These are phyloP conservation scores for Atta texana DNA, from an alignment of 1,140 invertebrate genomes.

Conservation along the genomic window DNA sequence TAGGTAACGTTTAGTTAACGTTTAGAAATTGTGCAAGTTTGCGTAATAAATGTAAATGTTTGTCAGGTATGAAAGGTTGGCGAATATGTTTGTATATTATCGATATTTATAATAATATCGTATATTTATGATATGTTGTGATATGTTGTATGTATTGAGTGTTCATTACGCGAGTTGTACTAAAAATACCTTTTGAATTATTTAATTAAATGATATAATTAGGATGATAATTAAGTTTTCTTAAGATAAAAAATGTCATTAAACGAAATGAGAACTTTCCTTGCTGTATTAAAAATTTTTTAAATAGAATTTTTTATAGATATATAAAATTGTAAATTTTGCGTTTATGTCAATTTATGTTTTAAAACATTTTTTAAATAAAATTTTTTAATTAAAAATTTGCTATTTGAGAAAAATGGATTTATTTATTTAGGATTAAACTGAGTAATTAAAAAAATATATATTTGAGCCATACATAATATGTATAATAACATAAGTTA, in stretches of 20 bases:
- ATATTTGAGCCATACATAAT: background rate
- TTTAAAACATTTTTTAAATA: background rate
- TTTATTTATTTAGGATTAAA: background rate
- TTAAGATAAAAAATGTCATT: background rate
- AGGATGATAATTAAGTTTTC: background rate
- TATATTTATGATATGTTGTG: background rate
- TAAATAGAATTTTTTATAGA: background rate
- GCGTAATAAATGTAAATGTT: conserved; percentile 33
- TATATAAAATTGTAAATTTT: background rate
- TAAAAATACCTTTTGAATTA: background rate
- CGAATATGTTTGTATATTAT: conserved; percentile 30
- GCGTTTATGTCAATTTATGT: no score
- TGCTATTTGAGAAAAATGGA: background rate
- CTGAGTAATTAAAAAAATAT: background rate
- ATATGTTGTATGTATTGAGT: background rate
- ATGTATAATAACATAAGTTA: background rate
- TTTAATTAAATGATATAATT: conserved; percentile 4
- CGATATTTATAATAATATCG: conserved; percentile 10
- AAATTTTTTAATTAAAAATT: background rate
- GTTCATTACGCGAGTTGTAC: no score
- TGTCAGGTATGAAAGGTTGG: conserved; percentile 9
- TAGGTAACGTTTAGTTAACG: conserved; percentile 1
- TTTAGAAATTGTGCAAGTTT: conserved; percentile 49
- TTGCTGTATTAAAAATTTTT: background rate
- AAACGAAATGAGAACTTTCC: background rate